Evolutionary conservation across 2,113 vertebrate genomes (phyloP), one percentile per base, ranked within the genome.

Genomic region (Thymallus thymallus): DNA sequence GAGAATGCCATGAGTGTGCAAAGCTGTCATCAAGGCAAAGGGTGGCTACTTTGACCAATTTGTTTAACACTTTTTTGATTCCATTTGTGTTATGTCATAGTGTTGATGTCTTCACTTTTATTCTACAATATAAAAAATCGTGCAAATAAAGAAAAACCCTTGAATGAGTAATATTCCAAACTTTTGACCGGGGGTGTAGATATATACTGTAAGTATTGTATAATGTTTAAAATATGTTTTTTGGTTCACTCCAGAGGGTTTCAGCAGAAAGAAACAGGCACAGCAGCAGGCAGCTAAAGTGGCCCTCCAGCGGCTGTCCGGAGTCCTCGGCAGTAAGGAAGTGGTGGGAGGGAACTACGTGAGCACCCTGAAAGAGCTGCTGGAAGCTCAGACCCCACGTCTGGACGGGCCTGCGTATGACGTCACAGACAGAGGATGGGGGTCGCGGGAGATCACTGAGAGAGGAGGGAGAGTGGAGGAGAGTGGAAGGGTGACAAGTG

Each of bases 271-370:
- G 46, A 82, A 58, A 46, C 71, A 51, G 29, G 83, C 85, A 12
- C 70, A 87, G 22, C 81, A 87, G 0, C 79, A 82, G 78, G 87
- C 79, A 30, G 85, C 87, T 62, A 85, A 78, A 77, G 63, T 68
- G 12, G 83, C 81, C 30, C 73, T 88, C 16, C 14, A 75, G 10
- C 62, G 64, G 22, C 66, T 88, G 32, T 68, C 76, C 22, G 66
- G 62, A 23, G 24, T 88, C 58, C 72, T 85, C 1, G 76, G 67
- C 58, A 66, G 26, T 9, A 26, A 3, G 4, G 51, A 64, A 18
- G 55, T 26, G 3, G 1, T 24, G 45, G 61, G 6, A 66, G 68
- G 73, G 24, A 86, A 87, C 78, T 81, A 80, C 67, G 81, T 78
- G 68, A 71, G 71, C 0, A 12, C n/a, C 30, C 83, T 88, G 12